Conservation (phyloP, 2,888 invertebrate genomes). For the Macaria liturata region DNA sequence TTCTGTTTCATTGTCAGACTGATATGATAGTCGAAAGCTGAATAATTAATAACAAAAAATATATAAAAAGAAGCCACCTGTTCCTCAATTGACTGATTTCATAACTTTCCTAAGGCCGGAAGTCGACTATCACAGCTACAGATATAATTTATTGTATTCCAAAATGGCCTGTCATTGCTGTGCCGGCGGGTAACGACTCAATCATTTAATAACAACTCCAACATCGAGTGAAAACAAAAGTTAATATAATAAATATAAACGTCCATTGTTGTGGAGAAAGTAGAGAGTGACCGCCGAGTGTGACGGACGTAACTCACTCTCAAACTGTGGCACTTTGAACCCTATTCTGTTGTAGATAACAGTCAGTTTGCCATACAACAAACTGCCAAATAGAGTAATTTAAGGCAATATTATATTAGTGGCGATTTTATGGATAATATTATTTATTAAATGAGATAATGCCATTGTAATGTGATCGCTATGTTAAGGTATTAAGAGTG, state of each 20-base stretch:
- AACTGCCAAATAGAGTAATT: not conserved
- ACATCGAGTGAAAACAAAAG: conserved; percentile 41
- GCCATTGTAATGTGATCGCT: not conserved
- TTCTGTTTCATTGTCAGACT: too few species aligned
- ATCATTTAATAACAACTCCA: conserved; percentile 20
- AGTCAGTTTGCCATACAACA: conserved; percentile 5
- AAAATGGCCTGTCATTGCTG: conserved; percentile 2
- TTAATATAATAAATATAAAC: conserved; percentile 42
- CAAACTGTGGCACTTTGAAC: conserved; percentile 11
- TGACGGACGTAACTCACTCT: conserved; percentile 45
- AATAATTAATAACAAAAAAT: too few species aligned
- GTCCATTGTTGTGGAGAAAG: conserved; percentile 51
- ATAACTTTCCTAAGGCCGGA: too few species aligned
- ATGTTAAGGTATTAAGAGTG: not conserved
- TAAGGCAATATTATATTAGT: not conserved
- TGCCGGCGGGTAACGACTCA: conserved; percentile 7
- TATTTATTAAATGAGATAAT: not conserved
- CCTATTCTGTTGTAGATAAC: conserved; percentile 9
- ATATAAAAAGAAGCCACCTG: too few species aligned
- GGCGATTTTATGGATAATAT: not conserved
- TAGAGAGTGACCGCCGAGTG: conserved; percentile 48
- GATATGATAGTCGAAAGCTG: too few species aligned
- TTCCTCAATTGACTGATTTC: too few species aligned
- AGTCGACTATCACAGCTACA: not conserved
- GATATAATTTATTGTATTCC: not conserved